Evolutionary conservation across 2,888 invertebrate genomes (phyloP), one percentile per base, ranked within the genome.

Genomic region (Apamea sordens): DNA sequence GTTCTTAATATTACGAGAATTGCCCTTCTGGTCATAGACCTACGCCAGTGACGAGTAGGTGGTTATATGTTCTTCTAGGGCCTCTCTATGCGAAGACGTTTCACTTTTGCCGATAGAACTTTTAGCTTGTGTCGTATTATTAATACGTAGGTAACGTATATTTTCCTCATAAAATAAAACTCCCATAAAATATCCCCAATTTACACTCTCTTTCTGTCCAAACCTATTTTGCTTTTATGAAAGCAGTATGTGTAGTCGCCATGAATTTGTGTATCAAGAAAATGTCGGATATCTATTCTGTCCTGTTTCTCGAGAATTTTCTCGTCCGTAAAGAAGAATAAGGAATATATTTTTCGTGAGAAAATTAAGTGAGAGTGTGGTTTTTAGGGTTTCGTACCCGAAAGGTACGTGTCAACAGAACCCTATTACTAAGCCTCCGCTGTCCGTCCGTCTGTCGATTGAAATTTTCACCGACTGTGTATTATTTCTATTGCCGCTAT

Each of bases 181-280:
- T 13, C 21, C 24, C 61, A 61, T 73, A 77, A 79, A 82, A 78
- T 83, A 77, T 73, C 36, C 53, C 21, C 78, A 80, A 82, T 79
- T 82, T 82, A 72, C 64, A 68, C 68, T 74, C 78, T 65, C 41
- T 80, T 76, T 73, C 65, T 44, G 73, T 68, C 24, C 32, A 68
- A 68, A 67, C n/a, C 24, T 56, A 76, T 79, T 79, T 77, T 41
- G 36, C 44, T 71, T 73, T 77, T 72, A 74, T 76, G 56, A 83
- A 77, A 73, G 73, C 44, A 36, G 36, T 5, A 5, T 36, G n/a
- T 64, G 65, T 70, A 61, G 53, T 50, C 61, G 18, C 50, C n/a
- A 64, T 47, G 76, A 80, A 76, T 79, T 73, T 64, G 50, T 76
- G 67, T 82, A 64, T 87, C 68, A 56, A 70, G 73, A 68, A 80